A percentile compares a stretch with the other conserved stretches of the same genome.
Conservation (phyloP, 2,888 invertebrate species). For the Epistrophella euchroma region DNA sequence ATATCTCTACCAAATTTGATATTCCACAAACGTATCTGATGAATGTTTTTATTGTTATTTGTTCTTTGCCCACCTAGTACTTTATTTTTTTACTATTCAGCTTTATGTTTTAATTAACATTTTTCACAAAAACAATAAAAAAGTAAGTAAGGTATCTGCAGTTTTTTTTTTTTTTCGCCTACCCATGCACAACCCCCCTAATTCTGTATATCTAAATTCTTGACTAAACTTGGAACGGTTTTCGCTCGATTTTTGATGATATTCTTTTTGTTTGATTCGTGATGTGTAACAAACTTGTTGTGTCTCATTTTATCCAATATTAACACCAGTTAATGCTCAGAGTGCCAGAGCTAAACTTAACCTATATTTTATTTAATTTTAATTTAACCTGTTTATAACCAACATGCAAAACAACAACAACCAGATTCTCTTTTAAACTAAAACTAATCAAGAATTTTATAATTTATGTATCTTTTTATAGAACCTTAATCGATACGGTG, state of each 20-base stretch:
- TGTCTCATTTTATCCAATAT: slow-evolving; percentile 8
- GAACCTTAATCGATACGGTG: slow-evolving; percentile 93
- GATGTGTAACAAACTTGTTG: neutral
- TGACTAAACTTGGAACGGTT: slow-evolving; percentile 29
- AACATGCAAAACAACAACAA: slow-evolving; percentile 13
- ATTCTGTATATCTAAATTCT: neutral
- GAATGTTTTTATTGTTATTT: slow-evolving; percentile 15
- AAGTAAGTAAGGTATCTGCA: slow-evolving; percentile 30
- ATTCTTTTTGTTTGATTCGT: slow-evolving; percentile 12
- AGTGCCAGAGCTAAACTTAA: slow-evolving; percentile 13
- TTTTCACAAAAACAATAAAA: slow-evolving; percentile 6
- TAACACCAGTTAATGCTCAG: neutral
- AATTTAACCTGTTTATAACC: neutral
- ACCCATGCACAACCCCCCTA: slow-evolving; percentile 6
- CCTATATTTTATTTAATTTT: no score
- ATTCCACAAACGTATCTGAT: slow-evolving; percentile 15
- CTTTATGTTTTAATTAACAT: slow-evolving; percentile 33
- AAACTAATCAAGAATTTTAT: slow-evolving; percentile 12
- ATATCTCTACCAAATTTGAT: slow-evolving; percentile 35
- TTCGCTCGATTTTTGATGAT: slow-evolving; percentile 17
- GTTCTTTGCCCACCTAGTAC: neutral
- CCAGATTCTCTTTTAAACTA: neutral
- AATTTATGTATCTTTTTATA: slow-evolving; percentile 80
- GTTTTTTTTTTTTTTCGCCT: slow-evolving; percentile 17
- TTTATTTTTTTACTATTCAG: slow-evolving; percentile 13